A percentile compares a stretch with the other conserved stretches of the same genome.
These are phyloP conservation scores for Drosophila trapezifrons DNA, from an alignment of 1,140 invertebrate species.

Conservation along the genomic window DNA sequence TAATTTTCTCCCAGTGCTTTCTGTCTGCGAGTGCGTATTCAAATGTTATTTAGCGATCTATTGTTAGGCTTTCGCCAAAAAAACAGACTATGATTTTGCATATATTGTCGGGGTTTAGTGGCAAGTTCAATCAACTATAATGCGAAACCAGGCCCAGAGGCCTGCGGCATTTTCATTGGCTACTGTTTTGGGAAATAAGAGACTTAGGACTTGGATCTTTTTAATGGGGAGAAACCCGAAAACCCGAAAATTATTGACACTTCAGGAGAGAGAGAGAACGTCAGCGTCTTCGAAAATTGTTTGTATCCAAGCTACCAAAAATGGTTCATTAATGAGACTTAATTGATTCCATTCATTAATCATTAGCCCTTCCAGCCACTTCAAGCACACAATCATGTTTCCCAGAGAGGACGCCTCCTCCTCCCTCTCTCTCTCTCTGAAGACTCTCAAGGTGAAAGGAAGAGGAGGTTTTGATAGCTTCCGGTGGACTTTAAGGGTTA, in stretches of 20 bases:
- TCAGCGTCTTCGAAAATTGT: conserved; percentile 51
- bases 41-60: conserved; percentile 73
- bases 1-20: not conserved
- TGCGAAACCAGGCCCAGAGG: conserved; percentile 35
- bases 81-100: conserved; percentile 71
- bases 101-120: conserved; percentile 47
- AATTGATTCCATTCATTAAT: conserved; percentile 84
- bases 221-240: conserved; percentile 31
- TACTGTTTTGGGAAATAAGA: conserved; percentile 36
- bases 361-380: conserved; percentile 55
- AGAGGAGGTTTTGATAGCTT: conserved; percentile 23
- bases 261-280: conserved; percentile 63
- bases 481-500: conserved; percentile 32
- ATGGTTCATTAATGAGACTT: conserved; percentile 83
- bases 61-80: conserved; percentile 71
- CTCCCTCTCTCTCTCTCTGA: not conserved
- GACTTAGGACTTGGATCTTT: conserved; percentile 2
- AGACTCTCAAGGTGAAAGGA: not conserved
- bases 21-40: conserved; percentile 35
- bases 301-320: conserved; percentile 61
- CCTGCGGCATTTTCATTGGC: conserved; percentile 31
- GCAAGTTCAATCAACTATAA: conserved; percentile 77
- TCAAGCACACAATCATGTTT: conserved; percentile 9
- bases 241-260: conserved; percentile 79
- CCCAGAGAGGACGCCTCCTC: conserved; percentile 19